Evolutionary conservation across 30 jellyfish, hydroid and myxozoan species (phyloP), one percentile per base, ranked within the genome.

Genomic region (Aurelia sp.): DNA sequence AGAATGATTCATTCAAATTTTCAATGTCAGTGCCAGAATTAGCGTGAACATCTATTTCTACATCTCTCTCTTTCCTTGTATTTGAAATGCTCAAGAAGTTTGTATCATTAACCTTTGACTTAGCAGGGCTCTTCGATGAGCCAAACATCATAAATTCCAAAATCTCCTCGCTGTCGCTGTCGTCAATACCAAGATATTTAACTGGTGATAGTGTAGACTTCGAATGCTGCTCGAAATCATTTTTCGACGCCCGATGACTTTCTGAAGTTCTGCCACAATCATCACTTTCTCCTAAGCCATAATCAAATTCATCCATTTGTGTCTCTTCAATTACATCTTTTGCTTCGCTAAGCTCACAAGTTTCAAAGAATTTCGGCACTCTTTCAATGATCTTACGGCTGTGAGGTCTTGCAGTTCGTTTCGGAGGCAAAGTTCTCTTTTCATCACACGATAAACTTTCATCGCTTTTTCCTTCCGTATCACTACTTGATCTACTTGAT

Each of bases 141-240:
- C 58, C 63, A 22, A 74, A 74, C 86, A 74, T 74, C 86, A 74
- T 51, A 0, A 19, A 51, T 30, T 74, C 57, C 41, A 74, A 31
- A 5, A 74, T 15, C 30, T 21, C 82, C 19, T 72, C 82, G 27
- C 73, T 74, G 33, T 58, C 67, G 24, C 72, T 72, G 19, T 72
- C 71, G 8, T 18, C 70, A 72, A 21, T 15, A 13, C 18, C 38
- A 38, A 3, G 33, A 59, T 4, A n/a, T 4, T 21, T 59, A 18
- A 5, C 10, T 21, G 24, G 69, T 4, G 69, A 59, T 21, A 33
- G 13, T 0, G 35, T 21, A 9, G 33, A n/a, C 8, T 18, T 21
- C 33, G 16, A 11, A 12, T 11, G 24, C 69, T 4, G 24, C 24
- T 59, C 69, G 4, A 5, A n/a, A 59, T 59, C 69, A n/a, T 59